Percentiles rank a stretch among this genome's conserved stretches.
Evolutionary conservation across 2,113 vertebrate genomes (phyloP).

Genomic region (Anser brachyrhynchus): DNA sequence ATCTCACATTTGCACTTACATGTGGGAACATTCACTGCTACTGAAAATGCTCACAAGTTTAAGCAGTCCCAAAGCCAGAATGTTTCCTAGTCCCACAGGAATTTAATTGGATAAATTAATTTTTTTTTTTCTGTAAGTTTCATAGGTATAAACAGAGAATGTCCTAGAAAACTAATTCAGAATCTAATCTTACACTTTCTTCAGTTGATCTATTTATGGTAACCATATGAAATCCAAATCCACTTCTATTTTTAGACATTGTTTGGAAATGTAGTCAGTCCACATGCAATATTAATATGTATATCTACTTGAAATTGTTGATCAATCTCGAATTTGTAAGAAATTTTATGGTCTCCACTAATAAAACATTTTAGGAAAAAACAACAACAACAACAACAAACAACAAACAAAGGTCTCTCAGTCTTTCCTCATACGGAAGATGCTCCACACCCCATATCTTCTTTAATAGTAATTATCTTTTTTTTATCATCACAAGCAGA

Average conservation of each 20-base stretch:
- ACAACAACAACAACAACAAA: no score
- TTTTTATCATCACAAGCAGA: neutral
- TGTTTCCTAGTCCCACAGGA: neutral
- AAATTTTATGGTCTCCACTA: neutral
- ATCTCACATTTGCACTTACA: neutral
- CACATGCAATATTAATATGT: neutral
- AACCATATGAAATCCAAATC: neutral
- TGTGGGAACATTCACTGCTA: neutral
- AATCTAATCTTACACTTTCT: neutral
- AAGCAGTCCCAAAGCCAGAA: neutral
- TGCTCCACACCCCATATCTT: no score
- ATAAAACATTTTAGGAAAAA: neutral
- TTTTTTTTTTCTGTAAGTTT: neutral
- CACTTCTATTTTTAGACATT: neutral
- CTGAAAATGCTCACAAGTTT: neutral
- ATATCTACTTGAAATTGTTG: neutral
- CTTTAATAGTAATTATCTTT: neutral
- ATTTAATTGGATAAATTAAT: neutral
- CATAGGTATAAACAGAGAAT: neutral
- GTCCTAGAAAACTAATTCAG: neutral
- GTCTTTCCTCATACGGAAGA: no score
- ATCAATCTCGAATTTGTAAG: neutral
- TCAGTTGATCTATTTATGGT: neutral
- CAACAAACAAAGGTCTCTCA: no score
- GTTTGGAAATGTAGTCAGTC: neutral